Conservation (phyloP, 2,797 vertebrate species). For the Anguilla pacifica region DNA sequence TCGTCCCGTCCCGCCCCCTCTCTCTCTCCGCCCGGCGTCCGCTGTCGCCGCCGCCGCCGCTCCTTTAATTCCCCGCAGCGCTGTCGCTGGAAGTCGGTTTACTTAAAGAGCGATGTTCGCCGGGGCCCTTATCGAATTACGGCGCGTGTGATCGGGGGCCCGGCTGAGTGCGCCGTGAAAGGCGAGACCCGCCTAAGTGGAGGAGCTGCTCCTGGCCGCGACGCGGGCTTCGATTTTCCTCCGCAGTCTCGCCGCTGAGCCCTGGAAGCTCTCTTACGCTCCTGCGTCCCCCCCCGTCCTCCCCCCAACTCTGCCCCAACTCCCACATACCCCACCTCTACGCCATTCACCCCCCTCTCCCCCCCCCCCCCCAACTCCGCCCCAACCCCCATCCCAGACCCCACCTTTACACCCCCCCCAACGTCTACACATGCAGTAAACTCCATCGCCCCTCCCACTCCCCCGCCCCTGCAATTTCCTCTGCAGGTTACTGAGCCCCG, state of each 20-base stretch:
- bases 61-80: constrained; percentile 39
- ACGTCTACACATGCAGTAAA: too few relatives aligned
- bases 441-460: too few relatives aligned
- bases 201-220: constrained; percentile 65
- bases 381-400: too few relatives aligned
- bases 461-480: constrained; percentile 35
- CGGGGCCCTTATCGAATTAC: constrained; percentile 71
- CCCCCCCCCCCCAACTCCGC: too few relatives aligned
- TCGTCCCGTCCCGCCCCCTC: neutral
- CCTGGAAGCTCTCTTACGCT: neutral
- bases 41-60: constrained; percentile 43
- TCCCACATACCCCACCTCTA: too few relatives aligned
- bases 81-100: constrained; percentile 65
- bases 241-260: neutral
- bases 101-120: constrained; percentile 71
- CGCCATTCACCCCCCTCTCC: too few relatives aligned
- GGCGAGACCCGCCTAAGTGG: constrained; percentile 66
- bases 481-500: constrained; percentile 63
- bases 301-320: too few relatives aligned
- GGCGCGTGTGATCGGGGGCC: constrained; percentile 51
- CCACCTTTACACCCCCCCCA: too few relatives aligned
- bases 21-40: neutral
- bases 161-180: constrained; percentile 60
- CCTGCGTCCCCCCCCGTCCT: too few relatives aligned
- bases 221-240: constrained; percentile 68